phyloP scores from a whole-genome alignment of 2,113 vertebrate species.

The Cyprinodon tularosa region DNA sequence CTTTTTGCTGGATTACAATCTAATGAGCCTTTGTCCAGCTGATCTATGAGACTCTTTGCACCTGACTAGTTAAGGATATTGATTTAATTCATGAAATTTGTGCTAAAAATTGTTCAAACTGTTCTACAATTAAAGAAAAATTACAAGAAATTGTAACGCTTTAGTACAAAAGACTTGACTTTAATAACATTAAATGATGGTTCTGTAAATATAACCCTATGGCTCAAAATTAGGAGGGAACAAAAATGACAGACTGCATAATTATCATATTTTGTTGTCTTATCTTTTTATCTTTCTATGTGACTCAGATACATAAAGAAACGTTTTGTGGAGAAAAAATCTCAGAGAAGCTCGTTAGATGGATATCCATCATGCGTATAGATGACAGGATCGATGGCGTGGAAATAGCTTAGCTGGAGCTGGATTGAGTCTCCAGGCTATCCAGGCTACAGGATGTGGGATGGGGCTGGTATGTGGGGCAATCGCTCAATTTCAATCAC shows the following conservation, averaged over 20 bases:
- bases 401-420: constrained; percentile 82
- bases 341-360: constrained; percentile 73
- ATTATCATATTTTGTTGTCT: constrained; percentile 30
- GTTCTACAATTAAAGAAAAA: too few species aligned
- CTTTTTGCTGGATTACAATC: too few species aligned
- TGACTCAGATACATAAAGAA: constrained; percentile 44
- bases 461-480: constrained; percentile 81
- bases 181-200: too few species aligned
- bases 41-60: too few species aligned
- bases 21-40: too few species aligned
- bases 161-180: too few species aligned
- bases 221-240: too few species aligned
- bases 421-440: constrained; percentile 83
- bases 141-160: too few species aligned
- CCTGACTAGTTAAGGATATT: too few species aligned
- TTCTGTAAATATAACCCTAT: background rate
- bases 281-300: constrained; percentile 38
- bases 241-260: constrained; percentile 13
- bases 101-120: too few species aligned
- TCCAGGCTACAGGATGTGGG: constrained; percentile 76
- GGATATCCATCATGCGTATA: constrained; percentile 82
- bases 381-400: constrained; percentile 85
- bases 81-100: too few species aligned
- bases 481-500: constrained; percentile 85
- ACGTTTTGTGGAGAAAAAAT: constrained; percentile 42